phyloP scores from a whole-genome alignment of 1,140 invertebrate species.

The Meloidogyne chitwoodi region DNA sequence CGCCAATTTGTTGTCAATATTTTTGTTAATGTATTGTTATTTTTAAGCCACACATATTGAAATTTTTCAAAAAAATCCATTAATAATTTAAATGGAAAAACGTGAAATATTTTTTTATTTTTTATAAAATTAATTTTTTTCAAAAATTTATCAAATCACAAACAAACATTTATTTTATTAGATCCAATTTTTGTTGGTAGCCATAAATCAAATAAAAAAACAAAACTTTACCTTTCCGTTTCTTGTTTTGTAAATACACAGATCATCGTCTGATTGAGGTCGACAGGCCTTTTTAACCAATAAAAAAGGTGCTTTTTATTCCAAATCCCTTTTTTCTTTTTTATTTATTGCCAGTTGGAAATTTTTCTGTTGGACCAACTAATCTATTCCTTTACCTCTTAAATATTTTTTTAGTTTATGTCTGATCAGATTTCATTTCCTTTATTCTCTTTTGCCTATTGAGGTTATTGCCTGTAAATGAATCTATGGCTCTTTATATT shows the following conservation, averaged over 20 bases:
- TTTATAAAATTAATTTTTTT: too few species aligned
- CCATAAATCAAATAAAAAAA: too few species aligned
- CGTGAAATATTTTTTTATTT: too few species aligned
- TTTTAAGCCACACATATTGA: not conserved
- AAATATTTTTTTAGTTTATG: not conserved
- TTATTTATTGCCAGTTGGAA: not conserved
- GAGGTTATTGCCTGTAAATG: not conserved
- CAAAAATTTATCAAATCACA: too few species aligned
- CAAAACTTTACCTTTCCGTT: not conserved
- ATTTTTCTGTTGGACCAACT: not conserved
- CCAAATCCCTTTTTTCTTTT: not conserved
- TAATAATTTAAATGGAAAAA: too few species aligned
- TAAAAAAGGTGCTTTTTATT: not conserved
- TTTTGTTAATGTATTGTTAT: not conserved
- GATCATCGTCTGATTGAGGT: not conserved
- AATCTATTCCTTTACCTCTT: not conserved
- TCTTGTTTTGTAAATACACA: not conserved
- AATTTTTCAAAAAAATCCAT: too few species aligned
- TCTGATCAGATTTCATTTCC: not conserved
- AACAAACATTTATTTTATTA: too few species aligned
- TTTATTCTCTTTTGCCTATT: not conserved
- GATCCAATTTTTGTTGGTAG: too few species aligned
- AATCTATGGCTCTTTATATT: not conserved
- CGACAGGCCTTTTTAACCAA: not conserved
- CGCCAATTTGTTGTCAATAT: not conserved